Evolutionary conservation across 2,888 invertebrate genomes (phyloP), one percentile per base, ranked within the genome.

Genomic region (Ophion slaviceki): DNA sequence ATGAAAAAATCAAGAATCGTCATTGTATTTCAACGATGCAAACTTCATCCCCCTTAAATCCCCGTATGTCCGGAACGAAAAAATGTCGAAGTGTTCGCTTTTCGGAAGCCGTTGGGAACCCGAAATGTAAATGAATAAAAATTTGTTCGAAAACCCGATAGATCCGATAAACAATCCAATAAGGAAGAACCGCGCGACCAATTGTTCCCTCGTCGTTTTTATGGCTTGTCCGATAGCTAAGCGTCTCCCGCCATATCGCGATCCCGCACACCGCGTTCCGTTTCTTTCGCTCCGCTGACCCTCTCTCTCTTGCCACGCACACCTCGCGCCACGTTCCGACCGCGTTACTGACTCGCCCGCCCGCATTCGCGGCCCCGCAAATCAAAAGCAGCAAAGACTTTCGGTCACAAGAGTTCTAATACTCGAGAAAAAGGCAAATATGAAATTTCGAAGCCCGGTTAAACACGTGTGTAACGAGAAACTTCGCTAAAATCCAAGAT

Each of bases 171-270:
- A 40, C 8, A 40, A 40, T 7, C 8, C 40, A 40, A 7, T 8
- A 40, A 40, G 40, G 40, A 40, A 40, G 7, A 40, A 40, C 6
- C 40, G 6, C 40, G 40, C 6, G 40, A 8, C 1, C 40, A 40
- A 40, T 40, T 40, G 40, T 40, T 40, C 6, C 6, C 36, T 36
- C 40, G 0, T 40, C 40, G 40, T 40, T 40, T 40, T 40, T 40
- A 40, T 40, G 40, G 70, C 59, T 71, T 87, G 86, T 85, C 84
- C 87, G 89, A 86, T 90, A 88, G 87, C 88, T 87, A 86, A 88
- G 90, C 91, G 91, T 91, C 91, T 90, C 91, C 90, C 91, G 90
- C 91, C 91, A 90, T 90, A 91, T 91, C 91, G 84, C 85, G 84
- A 20, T 20, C 78, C 80, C 87, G 85, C 85, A 82, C 88, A 76